These are phyloP conservation scores for Nothocercus nigrocapillus DNA, from an alignment of 2,113 vertebrate species.

Conservation along the genomic window DNA sequence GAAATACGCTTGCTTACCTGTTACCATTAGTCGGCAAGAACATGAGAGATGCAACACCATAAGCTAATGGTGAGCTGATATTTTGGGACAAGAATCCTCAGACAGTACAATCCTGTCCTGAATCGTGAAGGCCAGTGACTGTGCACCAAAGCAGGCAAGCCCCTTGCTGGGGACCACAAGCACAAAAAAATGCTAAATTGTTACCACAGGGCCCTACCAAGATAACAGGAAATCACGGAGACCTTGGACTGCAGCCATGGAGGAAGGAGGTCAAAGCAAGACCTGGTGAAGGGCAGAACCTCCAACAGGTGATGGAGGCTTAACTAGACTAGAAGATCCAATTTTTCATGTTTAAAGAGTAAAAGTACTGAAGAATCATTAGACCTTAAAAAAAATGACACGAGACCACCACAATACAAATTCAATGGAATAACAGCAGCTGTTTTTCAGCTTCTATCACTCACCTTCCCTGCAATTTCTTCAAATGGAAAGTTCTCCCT, in stretches of 20 bases:
- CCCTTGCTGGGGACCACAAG: conserved; percentile 26
- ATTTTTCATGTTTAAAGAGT: neutral
- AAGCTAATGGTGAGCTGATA: neutral
- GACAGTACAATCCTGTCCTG: neutral
- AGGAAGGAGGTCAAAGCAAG: conserved; percentile 13
- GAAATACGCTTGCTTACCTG: fast-evolving
- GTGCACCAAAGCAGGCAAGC: neutral
- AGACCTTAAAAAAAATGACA: neutral
- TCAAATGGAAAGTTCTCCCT: neutral
- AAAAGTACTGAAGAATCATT: neutral
- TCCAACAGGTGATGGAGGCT: neutral
- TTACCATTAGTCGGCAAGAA: neutral
- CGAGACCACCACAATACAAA: neutral
- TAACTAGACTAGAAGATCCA: neutral
- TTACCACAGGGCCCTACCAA: neutral
- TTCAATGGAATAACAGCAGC: neutral
- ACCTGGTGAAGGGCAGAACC: neutral
- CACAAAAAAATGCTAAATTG: neutral
- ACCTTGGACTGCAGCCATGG: conserved; percentile 30
- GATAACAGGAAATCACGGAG: conserved; percentile 48
- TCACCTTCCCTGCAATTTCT: neutral
- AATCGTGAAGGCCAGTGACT: neutral
- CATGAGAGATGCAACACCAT: neutral
- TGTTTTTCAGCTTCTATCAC: neutral
- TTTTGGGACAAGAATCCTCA: neutral